Evolutionary conservation across 2,888 invertebrate species (phyloP), one percentile per base, ranked within the genome.

Genomic region (Drosophila rellima): DNA sequence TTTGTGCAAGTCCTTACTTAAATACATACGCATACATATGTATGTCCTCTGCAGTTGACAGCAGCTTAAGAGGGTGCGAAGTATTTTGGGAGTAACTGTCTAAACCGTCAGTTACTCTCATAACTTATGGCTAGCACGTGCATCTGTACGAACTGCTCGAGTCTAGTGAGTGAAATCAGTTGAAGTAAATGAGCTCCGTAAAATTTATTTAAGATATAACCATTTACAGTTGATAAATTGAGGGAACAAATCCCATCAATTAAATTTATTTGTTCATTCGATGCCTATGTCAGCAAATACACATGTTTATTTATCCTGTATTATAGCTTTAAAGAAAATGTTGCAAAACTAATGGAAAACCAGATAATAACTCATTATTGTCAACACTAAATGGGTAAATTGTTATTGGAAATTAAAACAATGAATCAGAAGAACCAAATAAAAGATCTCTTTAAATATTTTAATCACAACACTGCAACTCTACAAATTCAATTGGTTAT

Each of bases 41-140:
- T 47, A 52, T 51, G 60, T 65, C 45, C 54, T 47, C 40, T 55
- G 57, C 39, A 74, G 57, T 51, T 74, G 78, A 69, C 78, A 78
- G 70, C 64, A 62, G 47, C 75, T 76, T 74, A 78, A 76, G 44
- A 33, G 64, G 61, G 78, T 70, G 78, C 61, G 35, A 76, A 65
- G 64, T 62, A 70, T 74, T 74, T 55, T 48, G 70, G 55, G 57
- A 61, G 62, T 64, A 54, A 69, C 52, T 54, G 35, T 78, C 45
- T 69, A 54, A 50, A 29, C 37, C 45, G 47, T 29, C 55, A 65
- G 52, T 48, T 57, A 62, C 45, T 65, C 50, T 26, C 52, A 59
- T 78, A 78, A 74, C 45, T 74, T 74, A 68, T 64, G 15, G 8
- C 2, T n/a, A 60, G 11, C 17, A 42, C 39, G 45, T 54, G 56